Base-by-base conservation (phyloP, 2,113 vertebrate genomes). In the Gallinago paraguaiae region DNA sequence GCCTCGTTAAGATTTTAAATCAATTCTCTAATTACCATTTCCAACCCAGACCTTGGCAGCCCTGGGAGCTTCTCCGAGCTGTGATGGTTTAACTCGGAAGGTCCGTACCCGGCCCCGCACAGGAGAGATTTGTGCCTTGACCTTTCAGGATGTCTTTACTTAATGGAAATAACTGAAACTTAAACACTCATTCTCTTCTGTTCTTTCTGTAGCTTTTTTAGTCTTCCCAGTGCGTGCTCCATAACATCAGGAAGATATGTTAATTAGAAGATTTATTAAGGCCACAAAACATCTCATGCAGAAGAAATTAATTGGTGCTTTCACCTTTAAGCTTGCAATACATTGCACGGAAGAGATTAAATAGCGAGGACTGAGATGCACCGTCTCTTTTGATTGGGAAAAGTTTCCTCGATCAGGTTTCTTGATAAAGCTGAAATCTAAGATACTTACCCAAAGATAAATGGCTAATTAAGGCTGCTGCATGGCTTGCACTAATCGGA, bases 181-280 rank as follows among this genome's bases (percentile, higher is more conserved):
- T 88, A 80, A 93, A 96, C 20, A 78, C 83, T 98, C 90, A 96
- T 97, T 96, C 94, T 96, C 88, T 90, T 94, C 97, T 98, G 97
- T 98, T 98, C 96, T 98, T 97, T 97, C 97, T 97, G 85, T 98
- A 99, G 98, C 98, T 98, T 98, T 96, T 99, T 98, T 98, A 98
- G 98, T 98, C 98, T 98, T 83, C 98, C 98, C 89, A 98, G 97
- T 95, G 98, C 98, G 63, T 98, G 97, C 98, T 98, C 98, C 98
- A 97, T 98, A 98, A 98, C 98, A 88, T 96, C 98, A 97, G 98
- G 98, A 98, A 98, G 98, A 98, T 96, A 98, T 97, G 97, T 98
- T 98, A 98, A 98, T 98, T 98, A 98, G 98, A 98, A 98, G 98
- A 98, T 95, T 97, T 98, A 93, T 96, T 98, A 96, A 97, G 94